Evolutionary conservation across 2,113 vertebrate genomes (phyloP).

Genomic region (Tachuris rubrigastra): DNA sequence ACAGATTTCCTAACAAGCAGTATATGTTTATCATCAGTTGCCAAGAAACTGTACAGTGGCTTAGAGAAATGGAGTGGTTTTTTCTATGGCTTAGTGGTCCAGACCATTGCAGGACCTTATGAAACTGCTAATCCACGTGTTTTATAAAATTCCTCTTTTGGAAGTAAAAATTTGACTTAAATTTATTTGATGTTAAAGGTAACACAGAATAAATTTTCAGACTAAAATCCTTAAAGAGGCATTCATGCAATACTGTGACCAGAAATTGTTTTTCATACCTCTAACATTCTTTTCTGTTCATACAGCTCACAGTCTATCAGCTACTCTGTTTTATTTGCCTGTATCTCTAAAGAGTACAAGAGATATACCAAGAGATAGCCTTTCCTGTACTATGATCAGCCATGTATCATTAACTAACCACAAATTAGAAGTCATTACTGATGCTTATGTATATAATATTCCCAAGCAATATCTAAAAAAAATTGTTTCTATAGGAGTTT

Average conservation of each 20-base stretch:
- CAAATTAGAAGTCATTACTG: conserved; percentile 71
- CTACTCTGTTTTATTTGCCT: not conserved
- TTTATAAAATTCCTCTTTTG: not conserved
- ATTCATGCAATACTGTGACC: not conserved
- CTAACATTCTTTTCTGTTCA: not conserved
- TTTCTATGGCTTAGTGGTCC: not conserved
- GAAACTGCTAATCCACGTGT: not conserved
- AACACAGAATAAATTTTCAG: not conserved
- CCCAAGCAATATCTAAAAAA: conserved; percentile 65
- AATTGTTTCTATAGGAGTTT: conserved; percentile 58
- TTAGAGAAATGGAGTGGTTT: not conserved
- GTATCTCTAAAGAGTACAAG: not conserved
- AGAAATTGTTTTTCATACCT: not conserved
- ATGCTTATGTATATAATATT: conserved; percentile 66
- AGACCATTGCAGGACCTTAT: not conserved
- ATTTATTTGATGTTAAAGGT: not conserved
- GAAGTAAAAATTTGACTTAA: not conserved
- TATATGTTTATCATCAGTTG: conserved; percentile 42
- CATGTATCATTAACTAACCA: conserved; percentile 64
- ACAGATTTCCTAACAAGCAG: not conserved
- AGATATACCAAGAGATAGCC: not conserved
- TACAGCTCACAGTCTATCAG: not conserved
- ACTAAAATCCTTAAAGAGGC: not conserved
- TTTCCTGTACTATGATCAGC: conserved; percentile 60
- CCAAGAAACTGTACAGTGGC: conserved; percentile 35